Percentiles rank a stretch among this genome's conserved stretches.
These are phyloP conservation scores for Cherax quadricarinatus DNA, from an alignment of 1,140 invertebrate genomes.

Conservation along the genomic window DNA sequence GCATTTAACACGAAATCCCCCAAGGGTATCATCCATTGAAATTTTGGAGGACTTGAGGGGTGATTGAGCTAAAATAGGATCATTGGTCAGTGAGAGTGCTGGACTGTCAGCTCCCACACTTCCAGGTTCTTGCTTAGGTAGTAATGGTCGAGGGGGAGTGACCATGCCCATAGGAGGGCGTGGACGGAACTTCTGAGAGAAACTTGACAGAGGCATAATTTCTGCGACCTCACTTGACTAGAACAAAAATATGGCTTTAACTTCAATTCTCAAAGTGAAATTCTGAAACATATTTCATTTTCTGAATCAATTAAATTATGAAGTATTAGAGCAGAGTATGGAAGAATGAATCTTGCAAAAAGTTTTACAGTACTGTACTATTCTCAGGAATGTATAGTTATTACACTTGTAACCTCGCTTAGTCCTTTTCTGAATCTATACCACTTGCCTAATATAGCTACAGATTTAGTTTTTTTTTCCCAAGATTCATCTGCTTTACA, in stretches of 20 bases:
- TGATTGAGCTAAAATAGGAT: conserved; percentile 77
- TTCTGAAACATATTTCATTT: conserved; percentile 5
- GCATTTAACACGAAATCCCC: conserved; percentile 90
- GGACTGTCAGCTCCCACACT: conserved; percentile 67
- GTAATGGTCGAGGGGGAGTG: conserved; percentile 79
- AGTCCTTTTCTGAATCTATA: too few species aligned
- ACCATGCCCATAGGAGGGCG: conserved; percentile 80
- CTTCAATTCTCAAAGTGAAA: too few species aligned
- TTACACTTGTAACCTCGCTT: too few species aligned
- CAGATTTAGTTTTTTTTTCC: too few species aligned
- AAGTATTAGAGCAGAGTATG: too few species aligned
- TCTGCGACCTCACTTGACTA: conserved; percentile 92
- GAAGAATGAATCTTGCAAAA: too few species aligned
- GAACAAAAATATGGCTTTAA: conserved; percentile 47
- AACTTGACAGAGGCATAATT: conserved; percentile 91
- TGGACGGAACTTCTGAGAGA: conserved; percentile 89
- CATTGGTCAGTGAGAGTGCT: conserved; percentile 75
- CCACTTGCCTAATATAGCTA: too few species aligned
- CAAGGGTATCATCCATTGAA: conserved; percentile 80
- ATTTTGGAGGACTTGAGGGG: conserved; percentile 76
- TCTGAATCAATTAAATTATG: background rate
- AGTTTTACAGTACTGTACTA: too few species aligned
- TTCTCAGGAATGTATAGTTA: too few species aligned
- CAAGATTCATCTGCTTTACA: too few species aligned
- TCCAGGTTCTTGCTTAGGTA: conserved; percentile 72